A percentile compares a stretch with the other conserved stretches of the same genome.
Evolutionary conservation across 1,140 invertebrate species (phyloP).

Genomic region (Pygmarrhopalites habei): DNA sequence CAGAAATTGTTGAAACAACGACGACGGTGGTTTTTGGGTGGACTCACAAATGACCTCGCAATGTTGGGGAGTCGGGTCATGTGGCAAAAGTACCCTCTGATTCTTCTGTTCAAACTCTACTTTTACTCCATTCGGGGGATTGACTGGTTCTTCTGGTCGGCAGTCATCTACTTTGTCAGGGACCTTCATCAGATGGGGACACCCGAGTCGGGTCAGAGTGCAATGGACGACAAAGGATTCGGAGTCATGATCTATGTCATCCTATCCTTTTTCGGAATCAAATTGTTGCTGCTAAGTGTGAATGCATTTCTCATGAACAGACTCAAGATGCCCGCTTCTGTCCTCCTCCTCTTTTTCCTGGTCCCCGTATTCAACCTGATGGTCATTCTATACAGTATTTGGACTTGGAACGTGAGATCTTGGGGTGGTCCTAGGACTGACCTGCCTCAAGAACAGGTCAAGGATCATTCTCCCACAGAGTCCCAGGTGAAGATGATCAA

Average conservation of each 20-base stretch:
- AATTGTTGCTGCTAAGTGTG: neutral
- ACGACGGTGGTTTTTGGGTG: slow-evolving; percentile 22
- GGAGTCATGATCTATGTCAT: too few relatives aligned
- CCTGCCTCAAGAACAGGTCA: too few relatives aligned
- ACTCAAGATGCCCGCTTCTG: neutral
- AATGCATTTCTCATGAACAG: neutral
- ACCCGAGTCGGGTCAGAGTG: too few relatives aligned
- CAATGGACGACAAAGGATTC: too few relatives aligned
- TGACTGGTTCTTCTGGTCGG: too few relatives aligned
- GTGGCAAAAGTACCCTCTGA: slow-evolving; percentile 12
- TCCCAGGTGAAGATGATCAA: too few relatives aligned
- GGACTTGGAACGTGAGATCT: slow-evolving; percentile 14
- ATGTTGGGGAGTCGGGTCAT: slow-evolving; percentile 13
- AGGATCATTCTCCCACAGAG: too few relatives aligned
- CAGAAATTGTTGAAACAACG: slow-evolving; percentile 20
- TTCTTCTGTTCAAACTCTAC: slow-evolving; percentile 13
- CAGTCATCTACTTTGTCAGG: too few relatives aligned
- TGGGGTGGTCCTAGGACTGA: slow-evolving; percentile 27
- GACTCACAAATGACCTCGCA: slow-evolving; percentile 14
- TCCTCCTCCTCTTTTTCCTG: neutral
- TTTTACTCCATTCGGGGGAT: slow-evolving; percentile 5
- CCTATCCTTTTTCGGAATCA: too few relatives aligned
- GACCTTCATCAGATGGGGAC: too few relatives aligned
- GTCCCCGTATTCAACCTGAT: neutral
- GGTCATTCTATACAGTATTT: slow-evolving; percentile 16